These are phyloP conservation scores for Pipistrellus pipistrellus DNA, from an alignment of 2,797 vertebrate genomes.

Conservation along the genomic window DNA sequence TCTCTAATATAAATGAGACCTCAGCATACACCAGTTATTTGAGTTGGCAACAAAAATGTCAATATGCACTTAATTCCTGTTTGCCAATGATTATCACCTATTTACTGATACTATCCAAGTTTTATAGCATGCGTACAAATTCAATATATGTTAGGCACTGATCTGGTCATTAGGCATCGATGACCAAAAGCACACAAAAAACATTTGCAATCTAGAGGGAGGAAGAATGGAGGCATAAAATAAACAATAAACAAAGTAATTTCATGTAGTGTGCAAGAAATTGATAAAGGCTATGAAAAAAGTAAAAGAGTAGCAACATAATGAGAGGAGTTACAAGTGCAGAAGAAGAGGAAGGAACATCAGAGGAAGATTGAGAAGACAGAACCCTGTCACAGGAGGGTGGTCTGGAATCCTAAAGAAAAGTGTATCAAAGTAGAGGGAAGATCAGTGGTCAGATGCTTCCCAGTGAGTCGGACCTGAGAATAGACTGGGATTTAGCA, in stretches of 20 bases:
- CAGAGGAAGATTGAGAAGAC: background rate
- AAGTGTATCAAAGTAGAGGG: background rate
- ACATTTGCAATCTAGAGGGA: background rate
- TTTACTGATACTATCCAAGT: background rate
- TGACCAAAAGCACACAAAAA: slow-evolving; percentile 41
- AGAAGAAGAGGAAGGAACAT: background rate
- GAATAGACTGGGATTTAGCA: background rate
- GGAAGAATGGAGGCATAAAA: background rate
- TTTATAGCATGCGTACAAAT: background rate
- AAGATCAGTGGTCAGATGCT: background rate
- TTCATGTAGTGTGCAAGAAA: background rate
- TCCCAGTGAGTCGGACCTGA: background rate
- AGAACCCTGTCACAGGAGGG: background rate
- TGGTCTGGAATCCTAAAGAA: slow-evolving; percentile 31
- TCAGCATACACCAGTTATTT: background rate
- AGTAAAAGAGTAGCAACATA: background rate
- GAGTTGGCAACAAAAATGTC: slow-evolving; percentile 34
- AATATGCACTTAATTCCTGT: background rate
- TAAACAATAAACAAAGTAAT: background rate
- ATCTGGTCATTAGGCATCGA: background rate
- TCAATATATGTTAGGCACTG: slow-evolving; percentile 1
- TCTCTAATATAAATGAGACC: background rate
- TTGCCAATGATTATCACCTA: background rate
- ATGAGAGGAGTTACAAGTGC: background rate
- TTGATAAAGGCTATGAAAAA: slow-evolving; percentile 13